These are phyloP conservation scores for Drosophila greeni DNA, from an alignment of 2,888 invertebrate species.

Conservation along the genomic window DNA sequence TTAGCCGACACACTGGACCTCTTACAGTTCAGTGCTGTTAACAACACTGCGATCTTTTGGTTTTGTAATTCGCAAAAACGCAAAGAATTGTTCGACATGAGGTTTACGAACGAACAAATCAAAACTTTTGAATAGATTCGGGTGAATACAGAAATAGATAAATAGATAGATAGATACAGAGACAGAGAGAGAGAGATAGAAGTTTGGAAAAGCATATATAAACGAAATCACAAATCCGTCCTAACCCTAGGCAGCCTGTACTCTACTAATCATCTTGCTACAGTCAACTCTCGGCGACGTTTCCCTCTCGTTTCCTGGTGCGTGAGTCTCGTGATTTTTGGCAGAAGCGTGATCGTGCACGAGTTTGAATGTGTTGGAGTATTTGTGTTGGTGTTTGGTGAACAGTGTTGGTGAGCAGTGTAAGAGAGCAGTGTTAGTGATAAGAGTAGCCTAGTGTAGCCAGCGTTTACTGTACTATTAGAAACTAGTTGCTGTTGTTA, in stretches of 20 bases:
- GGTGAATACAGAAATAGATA: slow-evolving; percentile 38
- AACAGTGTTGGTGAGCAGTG: slow-evolving; percentile 1
- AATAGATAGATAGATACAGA: slow-evolving; percentile 37
- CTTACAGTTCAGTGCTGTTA: slow-evolving; percentile 35
- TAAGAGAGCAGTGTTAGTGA: slow-evolving; percentile 19
- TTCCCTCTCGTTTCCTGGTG: slow-evolving; percentile 31
- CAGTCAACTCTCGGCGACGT: slow-evolving; percentile 32
- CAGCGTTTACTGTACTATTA: slow-evolving; percentile 45
- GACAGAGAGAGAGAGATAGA: slow-evolving; percentile 27
- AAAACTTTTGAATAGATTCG: slow-evolving; percentile 47
- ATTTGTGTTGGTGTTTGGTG: slow-evolving; percentile 6
- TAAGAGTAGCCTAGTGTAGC: slow-evolving; percentile 36
- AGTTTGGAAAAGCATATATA: slow-evolving; percentile 52
- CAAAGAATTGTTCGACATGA: slow-evolving; percentile 75
- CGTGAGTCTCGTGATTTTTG: slow-evolving; percentile 38
- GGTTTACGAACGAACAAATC: slow-evolving; percentile 44
- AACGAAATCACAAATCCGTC: slow-evolving; percentile 44
- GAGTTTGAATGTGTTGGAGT: slow-evolving; percentile 30
- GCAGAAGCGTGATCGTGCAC: slow-evolving; percentile 52
- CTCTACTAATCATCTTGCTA: slow-evolving; percentile 27
- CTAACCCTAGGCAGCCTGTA: slow-evolving; percentile 18
- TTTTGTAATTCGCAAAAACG: slow-evolving; percentile 79
- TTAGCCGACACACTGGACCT: slow-evolving; percentile 54
- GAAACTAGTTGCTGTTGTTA: slow-evolving; percentile 28
- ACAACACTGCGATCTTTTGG: slow-evolving; percentile 67